Percentiles rank a stretch among this genome's conserved stretches.
Conservation (phyloP, 1,140 invertebrate genomes). For the Drosophila gunungcola region DNA sequence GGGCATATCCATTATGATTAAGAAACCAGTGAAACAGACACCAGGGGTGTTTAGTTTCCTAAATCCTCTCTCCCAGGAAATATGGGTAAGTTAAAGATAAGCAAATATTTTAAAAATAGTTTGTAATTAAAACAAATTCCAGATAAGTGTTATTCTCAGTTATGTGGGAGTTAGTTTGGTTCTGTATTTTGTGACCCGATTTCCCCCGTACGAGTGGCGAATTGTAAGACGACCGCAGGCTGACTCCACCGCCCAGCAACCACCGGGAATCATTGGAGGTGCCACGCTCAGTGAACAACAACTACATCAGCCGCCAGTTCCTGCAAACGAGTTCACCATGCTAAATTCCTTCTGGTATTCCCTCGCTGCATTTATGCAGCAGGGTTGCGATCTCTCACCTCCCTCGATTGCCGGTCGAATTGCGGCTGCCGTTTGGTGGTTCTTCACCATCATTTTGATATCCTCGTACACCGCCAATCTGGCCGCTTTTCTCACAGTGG, state of each 20-base stretch:
- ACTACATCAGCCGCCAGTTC: conserved; percentile 19
- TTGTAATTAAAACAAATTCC: conserved; percentile 17
- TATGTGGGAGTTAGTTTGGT: conserved; percentile 98
- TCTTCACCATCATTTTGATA: conserved; percentile 99
- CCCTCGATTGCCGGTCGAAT: conserved; percentile 94
- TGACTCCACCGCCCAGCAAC: conserved; percentile 61
- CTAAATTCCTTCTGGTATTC: conserved; percentile 99
- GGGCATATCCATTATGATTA: conserved; percentile 98
- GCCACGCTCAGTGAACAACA: conserved; percentile 34
- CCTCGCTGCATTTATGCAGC: conserved; percentile 98
- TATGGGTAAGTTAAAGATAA: conserved; percentile 89
- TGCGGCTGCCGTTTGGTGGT: conserved; percentile 99
- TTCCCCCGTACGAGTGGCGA: conserved; percentile 98
- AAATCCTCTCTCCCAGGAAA: conserved; percentile 97
- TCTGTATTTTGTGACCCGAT: conserved; percentile 96
- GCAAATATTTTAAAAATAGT: not conserved
- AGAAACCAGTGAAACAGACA: conserved; percentile 97
- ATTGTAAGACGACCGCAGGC: conserved; percentile 85
- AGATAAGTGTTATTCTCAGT: conserved; percentile 96
- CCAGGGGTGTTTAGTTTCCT: conserved; percentile 98
- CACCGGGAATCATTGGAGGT: conserved; percentile 74
- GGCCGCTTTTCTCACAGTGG: conserved; percentile 98
- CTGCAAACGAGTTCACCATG: conserved; percentile 96
- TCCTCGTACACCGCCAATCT: conserved; percentile 99
- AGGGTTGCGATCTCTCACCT: conserved; percentile 98